Base-by-base conservation (phyloP, 2,113 vertebrate species). In the Synchiropus splendidus region DNA sequence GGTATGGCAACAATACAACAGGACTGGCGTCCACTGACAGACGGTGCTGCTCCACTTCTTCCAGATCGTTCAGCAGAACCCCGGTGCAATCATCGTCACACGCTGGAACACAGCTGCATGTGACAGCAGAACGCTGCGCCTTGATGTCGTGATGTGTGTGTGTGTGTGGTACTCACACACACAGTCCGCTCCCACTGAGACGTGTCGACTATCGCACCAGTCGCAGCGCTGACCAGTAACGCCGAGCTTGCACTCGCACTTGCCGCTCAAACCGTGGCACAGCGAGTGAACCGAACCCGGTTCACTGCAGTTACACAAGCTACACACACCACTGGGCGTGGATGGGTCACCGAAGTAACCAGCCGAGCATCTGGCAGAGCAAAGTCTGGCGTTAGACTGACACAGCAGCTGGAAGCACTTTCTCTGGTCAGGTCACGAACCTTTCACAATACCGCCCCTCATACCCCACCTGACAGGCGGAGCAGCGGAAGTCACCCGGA, bases 381-480 rank as follows among this genome's bases (percentile, higher is more conserved):
- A 27, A 2, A 42, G 3, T 8, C n/a, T 6, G 12, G 4, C 12
- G 2, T 41, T 18, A 13, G 12, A 39, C 17, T 6, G 16, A 10
- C 16, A 39, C 14, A 3, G 9, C 34, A 6, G 3, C 14, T 36
- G 12, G 36, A 14, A 27, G 8, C 21, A 4, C 4, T 31, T 31
- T 4, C 8, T 4, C 9, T n/a, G n/a, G 16, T 12, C 5, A 35
- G 13, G 2, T 4, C 2, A 21, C 69, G 45, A 62, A 96, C 93
- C 87, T 90, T 68, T 98, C 90, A 60, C 95, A 98, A 58, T 92
- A 88, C 18, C 85, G 77, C 2, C 94, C 95, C 61, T 94, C 90
- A 2, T 93, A 90, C 12, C 95, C 95, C 1, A 36, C 48, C 12
- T 83, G 54, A 59, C 95, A 98, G 65, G 88, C 83, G 10, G 87